A percentile compares a stretch with the other conserved stretches of the same genome.
Evolutionary conservation across 2,888 invertebrate genomes (phyloP).

Genomic region (Chalcis sispes): DNA sequence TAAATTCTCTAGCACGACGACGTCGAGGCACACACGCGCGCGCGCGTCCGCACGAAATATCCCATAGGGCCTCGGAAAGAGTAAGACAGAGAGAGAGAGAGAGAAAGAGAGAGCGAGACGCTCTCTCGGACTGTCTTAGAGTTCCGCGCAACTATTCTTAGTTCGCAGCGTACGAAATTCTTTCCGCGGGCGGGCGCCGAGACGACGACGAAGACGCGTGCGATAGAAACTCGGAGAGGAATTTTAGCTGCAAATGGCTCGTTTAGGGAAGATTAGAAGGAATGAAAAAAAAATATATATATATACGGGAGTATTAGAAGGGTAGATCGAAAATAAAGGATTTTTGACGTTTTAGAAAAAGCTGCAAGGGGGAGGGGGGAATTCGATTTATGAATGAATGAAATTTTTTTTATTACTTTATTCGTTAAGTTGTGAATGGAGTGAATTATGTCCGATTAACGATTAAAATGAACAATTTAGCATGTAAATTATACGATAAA

Average conservation of each 20-base stretch:
- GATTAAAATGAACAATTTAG: too few species aligned
- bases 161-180: constrained; percentile 21
- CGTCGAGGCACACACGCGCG: neutral
- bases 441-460: too few species aligned
- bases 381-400: too few species aligned
- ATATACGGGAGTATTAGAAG: too few species aligned
- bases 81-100: constrained; percentile 19
- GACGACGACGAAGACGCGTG: neutral
- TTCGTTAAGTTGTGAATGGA: too few species aligned
- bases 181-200: neutral
- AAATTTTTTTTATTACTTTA: too few species aligned
- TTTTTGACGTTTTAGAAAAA: too few species aligned
- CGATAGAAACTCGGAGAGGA: constrained; percentile 5
- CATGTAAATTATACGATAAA: too few species aligned
- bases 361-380: too few species aligned
- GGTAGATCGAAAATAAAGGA: too few species aligned
- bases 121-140: too few species aligned
- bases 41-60: neutral
- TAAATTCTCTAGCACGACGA: neutral
- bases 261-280: neutral
- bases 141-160: constrained; percentile 35
- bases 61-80: constrained; percentile 12
- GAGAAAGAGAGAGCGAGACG: constrained; percentile 2
- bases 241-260: constrained; percentile 29
- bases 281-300: too few species aligned